phyloP scores from a whole-genome alignment of 35 echinoderm and acorn worm species.

The Nesometra sesokonis region DNA sequence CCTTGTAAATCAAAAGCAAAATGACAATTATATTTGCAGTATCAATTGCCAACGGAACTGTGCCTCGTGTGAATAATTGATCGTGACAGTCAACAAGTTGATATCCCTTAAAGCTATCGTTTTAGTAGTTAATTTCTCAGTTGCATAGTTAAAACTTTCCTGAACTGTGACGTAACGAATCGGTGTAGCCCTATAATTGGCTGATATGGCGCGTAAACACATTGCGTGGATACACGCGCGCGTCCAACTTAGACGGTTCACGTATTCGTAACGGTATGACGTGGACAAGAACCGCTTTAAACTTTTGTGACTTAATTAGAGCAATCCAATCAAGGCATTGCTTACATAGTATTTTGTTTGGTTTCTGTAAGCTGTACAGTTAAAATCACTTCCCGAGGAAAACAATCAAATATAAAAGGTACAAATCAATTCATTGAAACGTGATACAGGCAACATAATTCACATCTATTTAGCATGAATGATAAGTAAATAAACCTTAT shows the following conservation, averaged over 20 bases:
- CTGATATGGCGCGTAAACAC: background rate
- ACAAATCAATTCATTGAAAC: background rate
- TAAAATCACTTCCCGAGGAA: background rate
- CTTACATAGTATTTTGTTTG: background rate
- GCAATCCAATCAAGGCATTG: background rate
- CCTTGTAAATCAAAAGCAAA: background rate
- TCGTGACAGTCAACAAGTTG: background rate
- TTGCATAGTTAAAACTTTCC: too few relatives aligned
- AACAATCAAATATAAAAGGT: background rate
- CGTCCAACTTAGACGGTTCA: too few relatives aligned
- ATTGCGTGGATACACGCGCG: background rate
- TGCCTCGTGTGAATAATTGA: background rate
- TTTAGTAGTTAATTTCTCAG: background rate
- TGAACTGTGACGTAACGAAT: too few relatives aligned
- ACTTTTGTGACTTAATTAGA: background rate
- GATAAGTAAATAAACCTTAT: background rate
- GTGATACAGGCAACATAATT: background rate
- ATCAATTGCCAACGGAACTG: background rate
- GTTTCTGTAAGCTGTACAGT: background rate
- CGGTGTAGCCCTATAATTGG: background rate
- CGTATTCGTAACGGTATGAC: too few relatives aligned
- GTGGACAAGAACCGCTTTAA: background rate
- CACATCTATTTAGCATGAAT: background rate
- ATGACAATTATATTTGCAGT: background rate
- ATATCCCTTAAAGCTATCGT: background rate